phyloP scores from a whole-genome alignment of 2,797 vertebrate species.

The Linurgus olivaceus region DNA sequence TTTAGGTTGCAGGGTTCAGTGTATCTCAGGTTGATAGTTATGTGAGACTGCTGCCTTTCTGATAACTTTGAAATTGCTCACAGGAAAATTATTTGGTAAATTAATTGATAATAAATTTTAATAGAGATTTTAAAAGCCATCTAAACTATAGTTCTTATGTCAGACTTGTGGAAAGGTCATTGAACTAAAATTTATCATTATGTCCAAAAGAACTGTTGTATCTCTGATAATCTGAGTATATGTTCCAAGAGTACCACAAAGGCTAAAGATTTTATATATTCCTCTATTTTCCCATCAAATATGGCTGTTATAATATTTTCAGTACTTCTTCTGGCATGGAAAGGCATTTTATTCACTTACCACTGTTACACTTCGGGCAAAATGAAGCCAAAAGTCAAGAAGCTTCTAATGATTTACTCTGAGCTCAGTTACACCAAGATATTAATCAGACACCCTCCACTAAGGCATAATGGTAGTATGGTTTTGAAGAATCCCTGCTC shows the following conservation, averaged over 20 bases:
- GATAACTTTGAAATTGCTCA: neutral
- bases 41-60: neutral
- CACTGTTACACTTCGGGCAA: neutral
- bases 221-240: neutral
- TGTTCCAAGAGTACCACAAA: neutral
- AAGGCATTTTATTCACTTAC: neutral
- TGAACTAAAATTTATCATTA: neutral
- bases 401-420: neutral
- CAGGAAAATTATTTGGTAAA: neutral
- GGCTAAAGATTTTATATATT: neutral
- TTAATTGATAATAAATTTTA: neutral
- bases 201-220: neutral
- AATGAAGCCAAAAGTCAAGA: neutral
- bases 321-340: neutral
- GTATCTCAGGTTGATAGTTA: neutral
- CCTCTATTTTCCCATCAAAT: neutral
- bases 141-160: neutral
- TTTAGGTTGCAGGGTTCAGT: neutral
- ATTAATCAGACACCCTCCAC: neutral
- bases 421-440: neutral
- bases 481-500: neutral
- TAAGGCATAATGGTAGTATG: neutral
- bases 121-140: neutral
- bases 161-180: neutral
- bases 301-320: neutral